Evolutionary conservation across 2,797 vertebrate genomes (phyloP).

Genomic region (Sebastes matsubarae): DNA sequence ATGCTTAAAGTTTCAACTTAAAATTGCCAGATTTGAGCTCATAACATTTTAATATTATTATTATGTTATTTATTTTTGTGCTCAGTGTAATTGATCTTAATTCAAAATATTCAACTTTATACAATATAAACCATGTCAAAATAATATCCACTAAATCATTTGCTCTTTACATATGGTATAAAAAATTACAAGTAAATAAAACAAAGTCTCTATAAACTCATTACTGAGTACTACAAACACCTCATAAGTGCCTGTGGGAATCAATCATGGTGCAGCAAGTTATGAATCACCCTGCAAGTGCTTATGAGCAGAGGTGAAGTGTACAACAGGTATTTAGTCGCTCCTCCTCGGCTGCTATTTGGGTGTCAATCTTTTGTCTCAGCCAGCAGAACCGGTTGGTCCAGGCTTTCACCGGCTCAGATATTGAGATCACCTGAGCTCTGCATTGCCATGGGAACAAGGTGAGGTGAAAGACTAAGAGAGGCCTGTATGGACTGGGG

Average conservation of each 20-base stretch:
- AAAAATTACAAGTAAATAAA: neutral
- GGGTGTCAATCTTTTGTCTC: constrained; percentile 79
- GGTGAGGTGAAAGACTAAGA: constrained; percentile 36
- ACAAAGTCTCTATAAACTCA: neutral
- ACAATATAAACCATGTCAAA: neutral
- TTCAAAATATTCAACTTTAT: neutral
- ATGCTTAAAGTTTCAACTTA: neutral
- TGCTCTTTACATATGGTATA: neutral
- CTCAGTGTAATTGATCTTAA: neutral
- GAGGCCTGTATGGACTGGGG: neutral
- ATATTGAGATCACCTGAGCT: constrained; percentile 71
- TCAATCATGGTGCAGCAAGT: neutral
- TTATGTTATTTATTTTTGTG: neutral
- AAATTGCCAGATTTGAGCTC: neutral
- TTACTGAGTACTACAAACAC: neutral
- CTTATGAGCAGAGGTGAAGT: constrained; percentile 21
- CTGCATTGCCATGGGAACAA: constrained; percentile 56
- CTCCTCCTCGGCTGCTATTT: constrained; percentile 62
- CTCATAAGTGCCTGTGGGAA: neutral
- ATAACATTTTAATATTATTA: neutral
- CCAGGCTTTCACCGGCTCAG: constrained; percentile 59
- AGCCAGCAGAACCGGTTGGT: constrained; percentile 74
- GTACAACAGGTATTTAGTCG: constrained; percentile 62
- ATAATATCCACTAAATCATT: neutral
- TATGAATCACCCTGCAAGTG: constrained; percentile 2